phyloP scores from a whole-genome alignment of 2,797 vertebrate species.

The Diglossa cyanea region DNA sequence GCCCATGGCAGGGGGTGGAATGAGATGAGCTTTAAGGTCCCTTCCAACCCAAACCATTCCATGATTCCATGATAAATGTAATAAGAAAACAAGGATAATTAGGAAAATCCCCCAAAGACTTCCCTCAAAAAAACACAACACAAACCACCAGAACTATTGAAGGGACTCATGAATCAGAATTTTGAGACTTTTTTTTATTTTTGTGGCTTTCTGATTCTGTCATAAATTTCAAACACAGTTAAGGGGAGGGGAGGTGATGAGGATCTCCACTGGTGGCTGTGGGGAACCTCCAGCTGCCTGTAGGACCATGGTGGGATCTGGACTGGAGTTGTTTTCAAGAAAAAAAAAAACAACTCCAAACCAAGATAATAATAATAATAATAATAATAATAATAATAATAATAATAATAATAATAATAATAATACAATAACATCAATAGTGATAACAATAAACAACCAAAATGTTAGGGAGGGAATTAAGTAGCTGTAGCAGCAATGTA shows the following conservation, averaged over 20 bases:
- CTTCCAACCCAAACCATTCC: not conserved
- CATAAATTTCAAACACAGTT: not conserved
- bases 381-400: not conserved
- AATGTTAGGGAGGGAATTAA: not conserved
- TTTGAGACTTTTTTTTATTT: not conserved
- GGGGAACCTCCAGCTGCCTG: not conserved
- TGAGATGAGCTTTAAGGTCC: not conserved
- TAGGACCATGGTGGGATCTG: not conserved
- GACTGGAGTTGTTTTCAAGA: not conserved
- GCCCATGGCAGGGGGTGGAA: fast-evolving
- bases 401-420: not conserved
- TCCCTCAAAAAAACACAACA: not conserved
- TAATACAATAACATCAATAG: not conserved
- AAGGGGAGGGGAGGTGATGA: not conserved
- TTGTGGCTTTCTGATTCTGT: not conserved
- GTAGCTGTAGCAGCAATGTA: not conserved
- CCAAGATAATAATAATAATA: not conserved
- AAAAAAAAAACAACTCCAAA: not conserved
- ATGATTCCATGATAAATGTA: not conserved
- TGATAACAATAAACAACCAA: not conserved
- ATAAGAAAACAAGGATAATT: not conserved
- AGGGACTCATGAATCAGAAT: not conserved
- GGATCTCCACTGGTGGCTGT: not conserved
- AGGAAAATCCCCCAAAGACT: not conserved
- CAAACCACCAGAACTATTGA: not conserved